Conservation (phyloP, 2,113 vertebrate genomes). For the Pelmatolapia mariae region DNA sequence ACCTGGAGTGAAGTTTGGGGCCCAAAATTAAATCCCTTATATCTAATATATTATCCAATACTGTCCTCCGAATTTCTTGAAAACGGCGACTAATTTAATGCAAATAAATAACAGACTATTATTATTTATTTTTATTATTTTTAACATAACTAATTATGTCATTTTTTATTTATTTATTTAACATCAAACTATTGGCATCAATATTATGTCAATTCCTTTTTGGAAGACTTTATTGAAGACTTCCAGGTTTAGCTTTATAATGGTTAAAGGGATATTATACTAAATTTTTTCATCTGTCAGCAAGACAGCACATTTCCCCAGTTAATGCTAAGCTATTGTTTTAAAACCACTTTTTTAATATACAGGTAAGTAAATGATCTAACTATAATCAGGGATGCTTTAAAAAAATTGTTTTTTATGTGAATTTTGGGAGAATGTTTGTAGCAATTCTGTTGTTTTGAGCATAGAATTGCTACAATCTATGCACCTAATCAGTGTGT, state of each 20-base stretch:
- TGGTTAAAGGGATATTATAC: not conserved
- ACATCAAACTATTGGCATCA: not conserved
- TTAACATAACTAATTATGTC: not conserved
- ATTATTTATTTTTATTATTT: rapidly evolving
- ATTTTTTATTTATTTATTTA: not conserved
- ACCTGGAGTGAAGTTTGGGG: not conserved
- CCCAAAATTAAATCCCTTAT: not conserved
- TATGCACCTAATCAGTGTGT: not conserved
- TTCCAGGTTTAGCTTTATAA: not conserved
- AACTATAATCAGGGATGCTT: not conserved
- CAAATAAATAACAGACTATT: not conserved
- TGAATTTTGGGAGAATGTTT: not conserved
- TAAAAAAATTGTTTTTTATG: not conserved
- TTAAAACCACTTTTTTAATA: not conserved
- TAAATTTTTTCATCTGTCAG: not conserved
- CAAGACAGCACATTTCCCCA: not conserved
- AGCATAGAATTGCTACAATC: not conserved
- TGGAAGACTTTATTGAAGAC: not conserved
- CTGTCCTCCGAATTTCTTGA: not conserved
- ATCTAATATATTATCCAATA: not conserved
- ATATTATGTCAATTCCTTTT: not conserved
- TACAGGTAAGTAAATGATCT: not conserved
- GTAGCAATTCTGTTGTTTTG: not conserved
- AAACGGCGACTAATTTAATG: not conserved
- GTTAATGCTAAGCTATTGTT: not conserved